Evolutionary conservation across 2,888 invertebrate genomes (phyloP).

Genomic region (Argyra leucocephala): DNA sequence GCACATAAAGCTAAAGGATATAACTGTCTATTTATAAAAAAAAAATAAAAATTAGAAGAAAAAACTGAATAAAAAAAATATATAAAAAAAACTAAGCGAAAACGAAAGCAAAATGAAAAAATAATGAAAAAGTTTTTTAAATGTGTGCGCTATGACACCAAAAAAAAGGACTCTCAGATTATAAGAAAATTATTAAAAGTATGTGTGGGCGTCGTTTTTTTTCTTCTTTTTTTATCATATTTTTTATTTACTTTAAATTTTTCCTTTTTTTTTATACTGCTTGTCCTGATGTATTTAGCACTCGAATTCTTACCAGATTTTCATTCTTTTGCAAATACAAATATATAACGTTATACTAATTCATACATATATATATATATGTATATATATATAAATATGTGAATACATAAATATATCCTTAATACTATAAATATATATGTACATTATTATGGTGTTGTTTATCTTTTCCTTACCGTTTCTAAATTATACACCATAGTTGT

Average conservation of each 20-base stretch:
- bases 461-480: no score
- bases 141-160: constrained; percentile 6
- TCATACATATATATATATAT: no score
- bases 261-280: not conserved
- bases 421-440: no score
- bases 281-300: not conserved
- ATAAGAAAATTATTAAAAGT: not conserved
- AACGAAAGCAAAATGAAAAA: not conserved
- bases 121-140: constrained; percentile 2
- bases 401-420: no score
- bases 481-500: no score
- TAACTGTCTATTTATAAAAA: not conserved
- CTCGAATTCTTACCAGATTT: not conserved
- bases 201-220: not conserved
- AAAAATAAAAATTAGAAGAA: not conserved
- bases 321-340: not conserved
- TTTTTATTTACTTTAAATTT: not conserved
- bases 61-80: not conserved
- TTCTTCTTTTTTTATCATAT: not conserved
- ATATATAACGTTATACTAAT: no score
- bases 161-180: not conserved
- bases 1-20: not conserved
- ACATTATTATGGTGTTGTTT: no score
- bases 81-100: not conserved
- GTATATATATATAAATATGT: no score